phyloP scores from a whole-genome alignment of 1,140 invertebrate species.

The Psilanteris sp. region DNA sequence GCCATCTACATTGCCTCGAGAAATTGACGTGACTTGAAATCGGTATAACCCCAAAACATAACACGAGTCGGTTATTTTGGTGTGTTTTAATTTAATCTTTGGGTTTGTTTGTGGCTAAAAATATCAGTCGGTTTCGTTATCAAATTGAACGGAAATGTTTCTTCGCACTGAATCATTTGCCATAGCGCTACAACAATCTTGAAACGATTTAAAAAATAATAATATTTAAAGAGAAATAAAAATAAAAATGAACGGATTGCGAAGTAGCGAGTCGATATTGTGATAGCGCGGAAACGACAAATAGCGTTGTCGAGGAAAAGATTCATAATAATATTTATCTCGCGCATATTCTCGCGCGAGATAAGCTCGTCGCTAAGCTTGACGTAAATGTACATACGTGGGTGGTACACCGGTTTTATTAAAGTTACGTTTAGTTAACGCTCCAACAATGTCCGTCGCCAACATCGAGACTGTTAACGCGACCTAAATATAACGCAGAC shows the following conservation, averaged over 20 bases:
- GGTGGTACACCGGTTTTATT: constrained; percentile 64
- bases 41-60: no score
- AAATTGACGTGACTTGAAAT: no score
- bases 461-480: constrained; percentile 59
- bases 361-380: constrained; percentile 57
- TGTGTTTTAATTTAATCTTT: no score
- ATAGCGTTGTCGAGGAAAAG: constrained; percentile 29
- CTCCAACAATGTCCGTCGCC: constrained; percentile 57
- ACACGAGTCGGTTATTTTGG: no score
- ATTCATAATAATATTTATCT: constrained; percentile 62
- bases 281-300: constrained; percentile 24
- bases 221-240: constrained; percentile 1
- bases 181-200: no score
- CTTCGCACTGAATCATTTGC: no score
- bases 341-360: constrained; percentile 45
- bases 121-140: no score
- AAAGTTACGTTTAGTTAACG: constrained; percentile 65
- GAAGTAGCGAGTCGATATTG: constrained; percentile 22
- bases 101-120: no score
- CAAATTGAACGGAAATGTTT: no score
- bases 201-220: no score
- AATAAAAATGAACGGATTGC: constrained; percentile 12
- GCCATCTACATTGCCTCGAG: no score
- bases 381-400: constrained; percentile 59
- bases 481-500: constrained; percentile 56